Base-by-base conservation (phyloP, 2,113 vertebrate species). In the Myrmophylax atrothorax region DNA sequence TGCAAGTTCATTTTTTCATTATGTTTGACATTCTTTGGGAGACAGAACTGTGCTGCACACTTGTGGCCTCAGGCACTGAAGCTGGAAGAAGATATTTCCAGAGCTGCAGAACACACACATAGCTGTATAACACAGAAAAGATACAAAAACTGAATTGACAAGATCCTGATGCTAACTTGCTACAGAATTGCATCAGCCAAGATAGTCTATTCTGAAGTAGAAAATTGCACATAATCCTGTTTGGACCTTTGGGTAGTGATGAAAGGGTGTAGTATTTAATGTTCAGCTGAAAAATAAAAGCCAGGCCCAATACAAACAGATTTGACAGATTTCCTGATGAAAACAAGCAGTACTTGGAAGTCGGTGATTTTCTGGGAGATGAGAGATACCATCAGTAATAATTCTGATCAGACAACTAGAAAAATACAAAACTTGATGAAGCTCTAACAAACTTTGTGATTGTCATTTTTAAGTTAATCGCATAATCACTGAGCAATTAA, bases 1-100 rank as follows among this genome's bases (percentile, higher is more conserved):
- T 92, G 80, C 92, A 89, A 97, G 88, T 76, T 94, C 86, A 82
- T 81, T 84, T 96, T 90, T 95, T 92, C 92, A 94, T 94, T 92
- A 89, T n/a, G 64, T 90, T 95, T 95, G 93, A 96, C 90, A 93
- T 84, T 49, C 89, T 94, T 76, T 3, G 7, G 86, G 80, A 95
- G 86, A 28, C 44, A 88, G 76, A 93, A 62, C 31, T 67, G 66
- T 2, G 10, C 81, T 72, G 83, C 78, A 84, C 64, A 67, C 66
- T 95, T 79, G 60, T 90, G 68, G 92, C 94, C 95, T 94, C 91
- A 87, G 91, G 91, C 95, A 93, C 68, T 64, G 77, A 67, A 88
- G 72, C 69, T 95, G 87, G 63, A 87, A 88, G 47, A 91, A 87
- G 84, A 89, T 73, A 96, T 95, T 94, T 91, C 82, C 90, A 67